Conservation (phyloP, 1,140 invertebrate species). For the Drosophila sp. region DNA sequence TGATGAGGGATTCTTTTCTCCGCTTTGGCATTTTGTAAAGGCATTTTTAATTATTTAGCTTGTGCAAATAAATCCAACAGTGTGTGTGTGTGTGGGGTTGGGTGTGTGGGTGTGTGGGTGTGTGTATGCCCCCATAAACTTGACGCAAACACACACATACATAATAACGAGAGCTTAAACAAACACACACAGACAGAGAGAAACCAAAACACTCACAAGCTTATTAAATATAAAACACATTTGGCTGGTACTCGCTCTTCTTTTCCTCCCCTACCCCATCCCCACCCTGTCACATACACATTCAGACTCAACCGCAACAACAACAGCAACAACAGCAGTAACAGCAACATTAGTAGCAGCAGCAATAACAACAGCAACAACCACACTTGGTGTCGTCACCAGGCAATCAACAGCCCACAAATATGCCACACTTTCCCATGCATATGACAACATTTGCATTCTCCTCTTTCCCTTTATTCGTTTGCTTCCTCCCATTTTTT, state of each 20-base stretch:
- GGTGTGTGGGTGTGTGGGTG: conserved; percentile 7
- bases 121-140: conserved; percentile 8
- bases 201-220: conserved; percentile 41
- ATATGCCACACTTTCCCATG: conserved; percentile 7
- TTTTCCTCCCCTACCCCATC: too few relatives aligned
- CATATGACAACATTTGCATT: conserved; percentile 21
- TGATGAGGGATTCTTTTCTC: conserved; percentile 33
- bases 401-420: conserved; percentile 33
- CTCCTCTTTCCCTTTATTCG: not conserved
- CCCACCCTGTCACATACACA: not conserved
- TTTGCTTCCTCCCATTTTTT: not conserved
- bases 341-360: conserved; percentile 30
- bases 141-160: conserved; percentile 23
- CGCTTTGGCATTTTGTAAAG: conserved; percentile 48
- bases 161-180: conserved; percentile 43
- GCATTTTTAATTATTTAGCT: conserved; percentile 57
- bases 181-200: conserved; percentile 13
- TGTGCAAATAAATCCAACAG: conserved; percentile 42
- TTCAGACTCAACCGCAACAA: conserved; percentile 10
- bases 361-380: not conserved
- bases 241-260: conserved; percentile 24
- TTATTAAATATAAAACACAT: conserved; percentile 57
- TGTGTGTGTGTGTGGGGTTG: conserved; percentile 5
- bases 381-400: conserved; percentile 21
- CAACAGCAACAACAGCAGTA: conserved; percentile 29